Conservation (phyloP, 2,113 vertebrate species). For the Perognathus longimembris region DNA sequence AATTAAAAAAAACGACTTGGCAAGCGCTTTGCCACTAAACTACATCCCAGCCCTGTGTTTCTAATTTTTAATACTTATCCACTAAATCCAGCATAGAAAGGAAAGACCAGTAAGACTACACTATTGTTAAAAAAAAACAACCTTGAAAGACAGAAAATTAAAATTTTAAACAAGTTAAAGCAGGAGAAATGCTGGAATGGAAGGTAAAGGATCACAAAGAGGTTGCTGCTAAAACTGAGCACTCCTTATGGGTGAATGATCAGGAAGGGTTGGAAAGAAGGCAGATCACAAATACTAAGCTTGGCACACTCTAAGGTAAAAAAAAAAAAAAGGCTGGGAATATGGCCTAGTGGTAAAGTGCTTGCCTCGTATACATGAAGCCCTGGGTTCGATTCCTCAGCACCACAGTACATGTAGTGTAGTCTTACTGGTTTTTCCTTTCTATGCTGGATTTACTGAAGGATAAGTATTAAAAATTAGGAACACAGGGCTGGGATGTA, state of each 20-base stretch:
- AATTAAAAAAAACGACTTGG: too few relatives aligned
- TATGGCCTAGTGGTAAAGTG: too few relatives aligned
- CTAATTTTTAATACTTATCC: background rate
- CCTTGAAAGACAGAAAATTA: background rate
- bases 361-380: too few relatives aligned
- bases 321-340: too few relatives aligned
- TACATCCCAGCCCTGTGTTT: too few relatives aligned
- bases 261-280: background rate
- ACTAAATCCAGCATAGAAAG: background rate
- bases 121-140: background rate
- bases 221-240: background rate
- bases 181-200: slow-evolving; percentile 1
- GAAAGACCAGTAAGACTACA: background rate
- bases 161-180: background rate
- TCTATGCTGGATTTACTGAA: background rate
- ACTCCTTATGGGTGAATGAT: background rate
- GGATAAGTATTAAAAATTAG: background rate
- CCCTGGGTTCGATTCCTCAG: too few relatives aligned
- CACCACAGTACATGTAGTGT: too few relatives aligned
- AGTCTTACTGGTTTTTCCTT: background rate
- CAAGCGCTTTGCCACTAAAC: too few relatives aligned
- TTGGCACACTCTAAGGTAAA: background rate
- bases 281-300: background rate
- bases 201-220: background rate
- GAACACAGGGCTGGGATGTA: too few relatives aligned